Evolutionary conservation across 2,113 vertebrate species (phyloP), one percentile per base, ranked within the genome.

Genomic region (Corythornis cristatus): DNA sequence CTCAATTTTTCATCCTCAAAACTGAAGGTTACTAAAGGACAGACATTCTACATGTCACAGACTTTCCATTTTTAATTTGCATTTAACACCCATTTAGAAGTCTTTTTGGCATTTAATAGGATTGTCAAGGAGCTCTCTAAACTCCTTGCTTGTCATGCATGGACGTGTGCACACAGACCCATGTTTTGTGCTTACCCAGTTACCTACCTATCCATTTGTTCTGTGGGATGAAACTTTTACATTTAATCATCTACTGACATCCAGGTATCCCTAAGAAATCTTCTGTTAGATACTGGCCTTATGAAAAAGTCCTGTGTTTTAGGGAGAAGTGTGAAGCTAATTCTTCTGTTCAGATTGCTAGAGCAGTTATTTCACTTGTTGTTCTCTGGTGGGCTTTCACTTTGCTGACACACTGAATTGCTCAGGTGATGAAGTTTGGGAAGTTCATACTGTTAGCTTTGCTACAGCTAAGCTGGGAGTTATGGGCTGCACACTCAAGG

Each of bases 1-100:
- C 51, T 93, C 53, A 89, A 78, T 95, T 94, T 90, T 95, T 96
- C 71, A 91, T 90, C 62, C 58, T 94, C 71, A 79, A 42, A 93
- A 80, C 5, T 61, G 79, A 91, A 91, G 80, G 48, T 90, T 96
- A 58, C 31, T 84, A 75, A 89, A 90, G 50, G 67, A 80, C 67
- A 92, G 54, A n/a, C 12, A 46, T 83, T 22, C 33, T 57, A 37
- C 29, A 14, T 65, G 26, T 65, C 12, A 45, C n/a, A 84, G 43
- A 60, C 26, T 67, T 79, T 13, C n/a, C 0, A 2, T 29, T 60
- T 65, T 65, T 1, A 60, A 22, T 82, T 73, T 77, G 6, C 12
- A 53, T 74, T 90, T 86, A 75, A 65, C 35, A 75, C 75, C 23
- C 28, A 18, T 56, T 78, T 77, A 50, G 29, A 86, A 88, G 18